Base-by-base conservation (phyloP, 2,888 invertebrate species). In the Oxycera nigricornis region DNA sequence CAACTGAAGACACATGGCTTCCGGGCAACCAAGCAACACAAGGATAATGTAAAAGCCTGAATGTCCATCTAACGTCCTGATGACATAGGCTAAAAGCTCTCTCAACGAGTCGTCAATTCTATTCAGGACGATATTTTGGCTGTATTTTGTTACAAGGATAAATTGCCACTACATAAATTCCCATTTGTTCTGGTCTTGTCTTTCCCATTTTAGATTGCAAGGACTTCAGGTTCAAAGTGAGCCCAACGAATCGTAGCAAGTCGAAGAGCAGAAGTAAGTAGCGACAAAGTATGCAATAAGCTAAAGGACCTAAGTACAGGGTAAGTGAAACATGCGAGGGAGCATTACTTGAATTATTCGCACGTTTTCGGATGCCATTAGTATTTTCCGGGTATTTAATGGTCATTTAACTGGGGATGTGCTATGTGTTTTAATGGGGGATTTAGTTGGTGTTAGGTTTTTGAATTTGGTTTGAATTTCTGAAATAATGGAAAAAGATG, bases 1-100 rank as follows among this genome's bases (percentile, higher is more conserved):
- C 70, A 70, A 70, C 52, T 52, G 31, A 70, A 70, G 70, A 70
- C 70, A 52, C n/a, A 70, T 70, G 35, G 70, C 22, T 70, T 70
- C 70, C 70, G 52, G 52, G 20, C 31, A 70, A 17, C 55, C 52
- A 55, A 70, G 11, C 55, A 52, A 52, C 11, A 39, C 55, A 65
- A 41, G 65, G 39, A 65, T 65, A 65, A 65, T 41, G 41, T 41
- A 39, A 41, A 30, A 31, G 55, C 52, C 35, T 22, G 22, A 70
- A 70, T 70, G 50, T 50, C 50, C 52, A 30, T 68, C 68, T 52
- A 46, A 68, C 52, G 52, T 30, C 70, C 52, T 55, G 70, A 70
- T 70, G 70, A 52, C 31, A 70, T 55, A 52, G 65, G 35, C 70
- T 55, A 55, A 70, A 70, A 70, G 55, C 70, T 55, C 20, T 41